phyloP scores from a whole-genome alignment of 37 sponge, comb jelly and placozoan genomes.

The Chondrosia reniformis region DNA sequence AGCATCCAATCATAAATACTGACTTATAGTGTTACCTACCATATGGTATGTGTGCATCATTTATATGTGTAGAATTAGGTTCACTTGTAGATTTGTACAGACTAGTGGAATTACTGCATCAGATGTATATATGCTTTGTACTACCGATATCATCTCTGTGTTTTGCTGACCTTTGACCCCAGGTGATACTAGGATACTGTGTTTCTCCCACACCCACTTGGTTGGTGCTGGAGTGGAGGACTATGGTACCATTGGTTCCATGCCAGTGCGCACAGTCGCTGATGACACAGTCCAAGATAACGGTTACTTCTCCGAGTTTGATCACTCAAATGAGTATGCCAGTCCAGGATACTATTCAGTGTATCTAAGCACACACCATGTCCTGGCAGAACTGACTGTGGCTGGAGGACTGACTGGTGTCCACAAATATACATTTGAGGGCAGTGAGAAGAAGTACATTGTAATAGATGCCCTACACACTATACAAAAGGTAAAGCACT shows the following conservation, averaged over 20 bases:
- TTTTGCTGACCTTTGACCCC: neutral
- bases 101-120: neutral
- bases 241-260: slow-evolving; percentile 54
- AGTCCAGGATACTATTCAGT: slow-evolving; percentile 30
- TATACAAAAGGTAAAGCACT: neutral
- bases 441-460: neutral
- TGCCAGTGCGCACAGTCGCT: slow-evolving; percentile 20
- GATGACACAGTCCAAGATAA: slow-evolving; percentile 15
- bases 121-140: too few relatives aligned
- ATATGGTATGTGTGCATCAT: neutral
- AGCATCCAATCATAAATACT: too few relatives aligned
- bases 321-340: slow-evolving; percentile 34
- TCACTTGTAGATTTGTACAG: neutral
- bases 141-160: too few relatives aligned
- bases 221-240: slow-evolving; percentile 52
- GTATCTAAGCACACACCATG: slow-evolving; percentile 14
- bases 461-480: slow-evolving; percentile 22
- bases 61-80: neutral
- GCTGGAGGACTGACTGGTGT: slow-evolving; percentile 17
- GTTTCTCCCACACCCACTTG: slow-evolving; percentile 73
- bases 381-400: slow-evolving; percentile 28
- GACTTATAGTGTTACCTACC: too few relatives aligned
- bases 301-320: slow-evolving; percentile 40
- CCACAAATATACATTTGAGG: slow-evolving; percentile 25
- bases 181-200: slow-evolving; percentile 48